These are phyloP conservation scores for Prietella phreatophila DNA, from an alignment of 2,113 vertebrate species.

Conservation along the genomic window DNA sequence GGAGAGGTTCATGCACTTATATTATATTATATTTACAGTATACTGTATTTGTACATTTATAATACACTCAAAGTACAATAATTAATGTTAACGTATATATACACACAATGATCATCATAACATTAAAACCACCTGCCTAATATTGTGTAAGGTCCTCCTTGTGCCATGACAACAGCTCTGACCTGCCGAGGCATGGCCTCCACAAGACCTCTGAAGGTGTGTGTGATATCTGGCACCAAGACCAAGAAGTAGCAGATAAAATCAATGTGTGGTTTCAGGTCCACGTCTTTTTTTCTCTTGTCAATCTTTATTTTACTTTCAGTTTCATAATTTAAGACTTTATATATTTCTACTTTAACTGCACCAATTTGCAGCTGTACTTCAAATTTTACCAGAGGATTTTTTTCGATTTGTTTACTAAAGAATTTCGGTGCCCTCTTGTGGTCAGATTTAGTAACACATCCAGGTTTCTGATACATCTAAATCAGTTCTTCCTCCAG, in stretches of 20 bases:
- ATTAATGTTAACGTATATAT: too few species aligned
- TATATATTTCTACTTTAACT: background rate
- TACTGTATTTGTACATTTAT: background rate
- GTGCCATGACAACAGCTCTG: too few species aligned
- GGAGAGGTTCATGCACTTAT: too few species aligned
- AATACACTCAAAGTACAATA: too few species aligned
- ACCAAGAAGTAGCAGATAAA: too few species aligned
- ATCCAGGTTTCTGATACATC: background rate
- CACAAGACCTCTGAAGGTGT: too few species aligned
- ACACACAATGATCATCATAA: too few species aligned
- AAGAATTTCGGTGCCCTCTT: conserved; percentile 12
- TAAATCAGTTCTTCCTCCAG: background rate
- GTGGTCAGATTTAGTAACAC: background rate
- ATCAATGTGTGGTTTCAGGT: background rate
- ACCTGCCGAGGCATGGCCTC: too few species aligned
- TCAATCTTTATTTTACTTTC: background rate
- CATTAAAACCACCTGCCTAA: too few species aligned
- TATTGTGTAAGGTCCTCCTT: too few species aligned
- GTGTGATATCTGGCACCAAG: too few species aligned
- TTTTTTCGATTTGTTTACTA: background rate
- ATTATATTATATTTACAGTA: background rate
- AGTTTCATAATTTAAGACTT: background rate
- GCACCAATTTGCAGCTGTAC: background rate
- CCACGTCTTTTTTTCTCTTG: background rate
- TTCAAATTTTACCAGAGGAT: background rate